Evolutionary conservation across 2,797 vertebrate genomes (phyloP), one percentile per base, ranked within the genome.

Genomic region (Poecile montanus): DNA sequence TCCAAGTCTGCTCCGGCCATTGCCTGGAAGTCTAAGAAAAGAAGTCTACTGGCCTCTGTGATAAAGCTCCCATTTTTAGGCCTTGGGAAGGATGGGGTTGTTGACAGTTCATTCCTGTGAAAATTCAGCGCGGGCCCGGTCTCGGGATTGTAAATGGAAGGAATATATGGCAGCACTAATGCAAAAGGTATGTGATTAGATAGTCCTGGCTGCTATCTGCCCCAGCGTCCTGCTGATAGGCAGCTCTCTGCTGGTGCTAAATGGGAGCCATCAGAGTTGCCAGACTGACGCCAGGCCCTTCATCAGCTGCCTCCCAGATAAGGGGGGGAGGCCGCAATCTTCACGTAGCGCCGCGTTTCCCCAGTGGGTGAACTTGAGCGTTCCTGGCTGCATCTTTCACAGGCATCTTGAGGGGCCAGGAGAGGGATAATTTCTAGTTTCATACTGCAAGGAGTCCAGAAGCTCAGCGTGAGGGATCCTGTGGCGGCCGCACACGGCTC

Each of bases 171-270:
- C 97, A 97, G 97, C 97, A 97, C 97, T 97, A 97, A 98, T 98
- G 98, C 98, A 97, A 96, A 98, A 98, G 98, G 98, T 95, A 94
- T 95, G 98, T 98, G 98, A 98, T 98, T 98, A 97, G 98, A 98
- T 98, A 98, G 98, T 98, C 97, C 97, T 87, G 98, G 93, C 96
- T 97, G 95, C 97, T 98, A 98, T 98, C 96, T 95, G 86, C 89
- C 93, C 96, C 97, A 93, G 98, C 97, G 97, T 98, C 98, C 98
- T 98, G 96, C 98, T 98, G 98, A 99, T 98, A 99, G 98, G 91
- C 98, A 98, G 98, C 98, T 97, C 98, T 97, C 98, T 63, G 1
- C 71, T 97, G 97, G 97, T 97, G 97, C 98, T 98, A 97, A 98
- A 98, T 94, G 97, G 98, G 98, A 99, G 98, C 96, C 97, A 97